Percentiles rank a stretch among this genome's conserved stretches.
Conservation (phyloP, 2,113 vertebrate species). For the Aramus guarauna region DNA sequence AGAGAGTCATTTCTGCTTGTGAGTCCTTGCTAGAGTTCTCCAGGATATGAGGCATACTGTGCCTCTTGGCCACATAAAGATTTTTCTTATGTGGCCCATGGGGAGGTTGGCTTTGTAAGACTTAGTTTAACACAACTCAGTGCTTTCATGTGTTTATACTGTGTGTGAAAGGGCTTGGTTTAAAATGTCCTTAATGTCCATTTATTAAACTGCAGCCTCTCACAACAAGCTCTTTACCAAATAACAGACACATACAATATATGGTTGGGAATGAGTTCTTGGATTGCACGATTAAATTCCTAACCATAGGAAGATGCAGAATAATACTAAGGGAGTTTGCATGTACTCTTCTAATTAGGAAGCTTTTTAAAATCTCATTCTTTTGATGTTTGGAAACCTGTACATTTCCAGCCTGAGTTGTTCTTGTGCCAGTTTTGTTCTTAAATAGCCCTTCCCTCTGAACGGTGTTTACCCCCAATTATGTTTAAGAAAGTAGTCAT, state of each 20-base stretch:
- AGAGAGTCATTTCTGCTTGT: background rate
- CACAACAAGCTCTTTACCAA: background rate
- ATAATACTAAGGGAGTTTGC: background rate
- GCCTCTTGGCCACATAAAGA: background rate
- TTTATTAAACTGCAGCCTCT: background rate
- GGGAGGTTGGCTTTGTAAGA: background rate
- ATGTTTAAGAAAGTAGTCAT: background rate
- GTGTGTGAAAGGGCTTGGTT: background rate
- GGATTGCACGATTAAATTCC: background rate
- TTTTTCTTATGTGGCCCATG: background rate
- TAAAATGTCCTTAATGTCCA: background rate
- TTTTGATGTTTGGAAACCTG: background rate
- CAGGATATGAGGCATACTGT: rapidly evolving
- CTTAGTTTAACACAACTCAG: background rate
- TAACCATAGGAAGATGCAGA: background rate
- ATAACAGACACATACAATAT: background rate
- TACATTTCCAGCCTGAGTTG: background rate
- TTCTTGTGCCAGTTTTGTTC: background rate
- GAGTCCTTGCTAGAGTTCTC: background rate
- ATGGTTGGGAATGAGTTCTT: background rate
- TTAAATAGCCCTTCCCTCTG: background rate
- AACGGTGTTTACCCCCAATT: background rate
- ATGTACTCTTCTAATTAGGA: background rate
- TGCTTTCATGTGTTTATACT: background rate
- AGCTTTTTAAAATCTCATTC: background rate